These are phyloP conservation scores for Valencia hispanica DNA, from an alignment of 2,797 vertebrate genomes.

Conservation along the genomic window DNA sequence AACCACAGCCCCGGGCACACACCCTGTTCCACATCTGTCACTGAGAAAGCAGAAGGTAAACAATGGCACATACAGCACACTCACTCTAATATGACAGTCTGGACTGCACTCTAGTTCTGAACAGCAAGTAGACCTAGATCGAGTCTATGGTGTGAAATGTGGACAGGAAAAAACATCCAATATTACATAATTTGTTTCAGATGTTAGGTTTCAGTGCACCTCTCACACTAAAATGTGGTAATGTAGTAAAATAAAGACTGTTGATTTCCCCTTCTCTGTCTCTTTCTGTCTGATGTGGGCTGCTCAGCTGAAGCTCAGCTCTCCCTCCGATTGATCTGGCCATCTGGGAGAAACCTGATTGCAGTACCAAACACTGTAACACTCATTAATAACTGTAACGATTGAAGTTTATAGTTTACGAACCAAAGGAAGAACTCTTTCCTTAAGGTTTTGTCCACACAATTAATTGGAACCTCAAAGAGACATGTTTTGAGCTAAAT, in stretches of 20 bases:
- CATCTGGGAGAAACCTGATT: background rate
- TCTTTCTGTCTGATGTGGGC: background rate
- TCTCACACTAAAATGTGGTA: background rate
- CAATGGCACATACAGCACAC: background rate
- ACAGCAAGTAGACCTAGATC: background rate
- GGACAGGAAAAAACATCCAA: background rate
- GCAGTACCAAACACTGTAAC: background rate
- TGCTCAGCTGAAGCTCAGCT: background rate
- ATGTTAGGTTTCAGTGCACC: background rate
- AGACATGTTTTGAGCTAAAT: background rate
- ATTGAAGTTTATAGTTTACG: background rate
- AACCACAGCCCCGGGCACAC: background rate
- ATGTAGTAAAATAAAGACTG: background rate
- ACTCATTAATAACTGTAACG: background rate
- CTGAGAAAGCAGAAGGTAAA: background rate
- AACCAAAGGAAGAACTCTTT: background rate
- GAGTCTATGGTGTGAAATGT: background rate
- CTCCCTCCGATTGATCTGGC: background rate
- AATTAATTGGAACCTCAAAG: background rate
- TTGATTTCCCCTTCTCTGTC: background rate
- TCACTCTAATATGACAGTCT: background rate
- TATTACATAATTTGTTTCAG: background rate
- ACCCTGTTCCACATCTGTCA: background rate
- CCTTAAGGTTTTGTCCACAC: background rate
- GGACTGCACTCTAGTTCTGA: background rate